Evolutionary conservation across 2,888 invertebrate species (phyloP).

Genomic region (Hypomecis atomaria): DNA sequence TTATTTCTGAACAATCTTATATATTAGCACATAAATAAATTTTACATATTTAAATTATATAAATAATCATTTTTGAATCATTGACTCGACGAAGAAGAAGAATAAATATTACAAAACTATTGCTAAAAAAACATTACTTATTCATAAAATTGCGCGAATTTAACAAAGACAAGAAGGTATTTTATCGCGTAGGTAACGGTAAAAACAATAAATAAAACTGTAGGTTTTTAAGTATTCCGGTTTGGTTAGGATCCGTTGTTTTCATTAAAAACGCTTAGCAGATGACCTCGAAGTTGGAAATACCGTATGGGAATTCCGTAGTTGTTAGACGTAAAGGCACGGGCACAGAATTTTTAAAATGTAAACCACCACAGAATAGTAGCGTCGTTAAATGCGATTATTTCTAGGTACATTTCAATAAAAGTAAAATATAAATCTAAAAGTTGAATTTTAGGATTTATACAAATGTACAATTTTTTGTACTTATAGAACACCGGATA

Average conservation of each 20-base stretch:
- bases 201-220: slow-evolving; percentile 18
- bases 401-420: no score
- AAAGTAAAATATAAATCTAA: no score
- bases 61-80: no score
- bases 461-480: no score
- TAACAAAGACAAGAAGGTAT: slow-evolving; percentile 10
- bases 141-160: slow-evolving; percentile 2
- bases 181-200: slow-evolving; percentile 18
- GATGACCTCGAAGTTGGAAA: slow-evolving; percentile 4
- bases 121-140: neutral
- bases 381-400: no score
- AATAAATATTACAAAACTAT: neutral
- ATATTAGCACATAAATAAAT: no score
- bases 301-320: slow-evolving; percentile 16
- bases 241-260: slow-evolving; percentile 24
- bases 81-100: no score
- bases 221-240: slow-evolving; percentile 25
- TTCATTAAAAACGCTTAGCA: slow-evolving; percentile 15
- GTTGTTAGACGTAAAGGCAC: neutral
- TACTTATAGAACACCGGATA: no score
- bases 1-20: no score
- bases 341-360: neutral
- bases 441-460: no score
- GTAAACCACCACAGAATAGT: no score
- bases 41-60: no score